These are phyloP conservation scores for Catocala fraxini DNA, from an alignment of 2,888 invertebrate species.

Conservation along the genomic window DNA sequence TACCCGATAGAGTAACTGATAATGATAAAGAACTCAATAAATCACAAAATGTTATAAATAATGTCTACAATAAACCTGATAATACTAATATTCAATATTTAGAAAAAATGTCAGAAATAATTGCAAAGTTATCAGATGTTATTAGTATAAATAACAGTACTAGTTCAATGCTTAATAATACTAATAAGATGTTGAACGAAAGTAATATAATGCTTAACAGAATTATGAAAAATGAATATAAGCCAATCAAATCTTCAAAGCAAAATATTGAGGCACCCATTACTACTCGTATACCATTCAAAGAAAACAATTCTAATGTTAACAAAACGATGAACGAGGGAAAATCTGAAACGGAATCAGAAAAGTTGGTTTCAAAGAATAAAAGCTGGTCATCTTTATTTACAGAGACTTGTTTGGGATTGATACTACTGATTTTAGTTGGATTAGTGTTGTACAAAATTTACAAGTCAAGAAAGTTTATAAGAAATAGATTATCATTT, in stretches of 20 bases:
- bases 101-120: constrained; percentile 31
- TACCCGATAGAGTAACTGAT: constrained; percentile 15
- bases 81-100: constrained; percentile 28
- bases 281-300: not conserved
- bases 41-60: constrained; percentile 46
- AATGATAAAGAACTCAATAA: constrained; percentile 34
- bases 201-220: constrained; percentile 25
- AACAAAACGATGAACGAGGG: constrained; percentile 38
- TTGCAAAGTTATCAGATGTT: constrained; percentile 27
- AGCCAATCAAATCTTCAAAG: constrained; percentile 17
- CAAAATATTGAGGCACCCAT: not conserved
- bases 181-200: no score
- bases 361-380: no score
- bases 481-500: constrained; percentile 47
- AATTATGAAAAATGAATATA: constrained; percentile 22
- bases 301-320: constrained; percentile 11
- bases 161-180: no score
- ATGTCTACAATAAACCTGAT: constrained; percentile 20
- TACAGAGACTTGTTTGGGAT: constrained; percentile 53
- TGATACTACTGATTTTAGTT: constrained; percentile 59
- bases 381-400: constrained; percentile 20
- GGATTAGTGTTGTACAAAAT: constrained; percentile 54
- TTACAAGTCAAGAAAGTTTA: constrained; percentile 53
- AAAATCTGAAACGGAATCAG: no score
- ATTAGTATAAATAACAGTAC: constrained; percentile 31